phyloP scores from a whole-genome alignment of 1,140 invertebrate genomes.

The Lamellibrachia luymesi region DNA sequence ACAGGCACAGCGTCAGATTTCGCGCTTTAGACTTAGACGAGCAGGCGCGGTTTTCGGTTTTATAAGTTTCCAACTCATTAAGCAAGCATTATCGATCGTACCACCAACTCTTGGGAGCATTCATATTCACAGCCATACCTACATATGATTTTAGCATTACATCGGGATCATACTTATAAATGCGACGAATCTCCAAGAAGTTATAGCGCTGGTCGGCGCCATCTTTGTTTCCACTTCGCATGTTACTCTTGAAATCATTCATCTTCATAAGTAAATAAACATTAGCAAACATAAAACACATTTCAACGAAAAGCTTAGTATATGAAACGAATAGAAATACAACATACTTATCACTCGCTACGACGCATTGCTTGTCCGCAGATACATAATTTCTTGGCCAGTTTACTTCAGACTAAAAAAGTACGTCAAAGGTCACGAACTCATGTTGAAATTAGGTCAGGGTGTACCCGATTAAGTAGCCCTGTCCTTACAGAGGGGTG shows the following conservation, averaged over 20 bases:
- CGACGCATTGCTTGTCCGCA: neutral
- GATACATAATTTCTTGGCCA: neutral
- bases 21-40: neutral
- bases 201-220: neutral
- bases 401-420: neutral
- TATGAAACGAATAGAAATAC: neutral
- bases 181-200: neutral
- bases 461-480: neutral
- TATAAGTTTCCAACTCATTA: neutral
- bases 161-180: neutral
- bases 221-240: slow-evolving; percentile 1
- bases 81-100: neutral
- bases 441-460: neutral
- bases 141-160: neutral
- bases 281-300: neutral
- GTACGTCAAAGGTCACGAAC: slow-evolving; percentile 3
- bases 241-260: neutral
- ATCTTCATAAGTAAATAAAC: neutral
- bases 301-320: neutral
- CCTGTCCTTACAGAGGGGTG: neutral
- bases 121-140: neutral
- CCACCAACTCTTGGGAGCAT: neutral
- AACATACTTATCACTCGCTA: neutral
- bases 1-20: neutral
- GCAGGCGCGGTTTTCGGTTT: neutral